These are phyloP conservation scores for Margaritifera margaritifera DNA, from an alignment of 2,888 invertebrate species.

Conservation along the genomic window DNA sequence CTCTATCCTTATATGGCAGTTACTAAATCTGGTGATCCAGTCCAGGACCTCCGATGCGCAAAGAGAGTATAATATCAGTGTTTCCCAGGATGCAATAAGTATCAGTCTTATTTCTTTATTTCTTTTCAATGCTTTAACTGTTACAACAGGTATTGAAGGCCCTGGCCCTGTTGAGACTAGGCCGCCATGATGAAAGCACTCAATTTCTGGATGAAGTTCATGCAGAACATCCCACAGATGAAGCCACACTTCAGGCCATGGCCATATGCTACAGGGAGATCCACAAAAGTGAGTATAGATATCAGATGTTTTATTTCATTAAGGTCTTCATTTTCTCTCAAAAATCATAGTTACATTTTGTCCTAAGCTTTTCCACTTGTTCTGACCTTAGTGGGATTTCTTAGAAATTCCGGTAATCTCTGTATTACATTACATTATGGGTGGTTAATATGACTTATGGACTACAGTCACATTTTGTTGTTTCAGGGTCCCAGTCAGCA, in stretches of 20 bases:
- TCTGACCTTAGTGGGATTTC: too few relatives aligned
- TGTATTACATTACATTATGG: too few relatives aligned
- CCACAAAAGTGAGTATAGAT: constrained; percentile 84
- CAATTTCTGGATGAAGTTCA: constrained; percentile 82
- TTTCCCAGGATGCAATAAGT: not conserved
- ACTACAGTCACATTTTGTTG: too few relatives aligned
- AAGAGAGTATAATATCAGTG: not conserved
- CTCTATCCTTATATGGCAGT: too few relatives aligned
- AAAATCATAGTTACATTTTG: too few relatives aligned
- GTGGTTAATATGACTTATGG: too few relatives aligned
- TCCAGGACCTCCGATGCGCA: not conserved
- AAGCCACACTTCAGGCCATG: constrained; percentile 95
- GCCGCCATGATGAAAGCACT: constrained; percentile 86
- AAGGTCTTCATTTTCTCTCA: not conserved
- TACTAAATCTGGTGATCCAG: too few relatives aligned
- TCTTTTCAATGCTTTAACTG: not conserved
- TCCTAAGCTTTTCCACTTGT: too few relatives aligned
- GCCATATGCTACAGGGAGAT: constrained; percentile 95
- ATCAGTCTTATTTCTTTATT: not conserved
- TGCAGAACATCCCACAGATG: constrained; percentile 82
- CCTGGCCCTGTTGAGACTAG: constrained; percentile 89
- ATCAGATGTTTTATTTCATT: not conserved
- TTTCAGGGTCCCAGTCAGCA: too few relatives aligned
- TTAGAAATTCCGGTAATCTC: too few relatives aligned
- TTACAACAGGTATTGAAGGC: constrained; percentile 85